phyloP scores from a whole-genome alignment of 2,888 invertebrate genomes.

The Drosophila anceps region DNA sequence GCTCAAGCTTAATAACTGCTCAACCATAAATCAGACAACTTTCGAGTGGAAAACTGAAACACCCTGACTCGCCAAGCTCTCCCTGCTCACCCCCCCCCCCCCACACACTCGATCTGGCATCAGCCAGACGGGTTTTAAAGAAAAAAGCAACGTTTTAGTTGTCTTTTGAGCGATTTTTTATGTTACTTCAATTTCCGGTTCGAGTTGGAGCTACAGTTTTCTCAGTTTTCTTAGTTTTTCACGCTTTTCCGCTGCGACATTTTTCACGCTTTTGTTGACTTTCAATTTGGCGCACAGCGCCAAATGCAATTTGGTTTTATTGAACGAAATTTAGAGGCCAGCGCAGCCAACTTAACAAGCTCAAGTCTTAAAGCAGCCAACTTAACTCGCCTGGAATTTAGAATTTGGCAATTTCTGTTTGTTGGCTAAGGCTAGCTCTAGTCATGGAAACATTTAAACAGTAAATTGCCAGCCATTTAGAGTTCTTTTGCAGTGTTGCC shows the following conservation, averaged over 20 bases:
- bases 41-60: constrained; percentile 28
- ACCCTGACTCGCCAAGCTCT: not conserved
- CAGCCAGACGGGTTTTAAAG: constrained; percentile 30
- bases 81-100: not conserved
- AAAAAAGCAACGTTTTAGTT: constrained; percentile 41
- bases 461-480: not conserved
- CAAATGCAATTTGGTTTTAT: constrained; percentile 8
- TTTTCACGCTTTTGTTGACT: constrained; percentile 15
- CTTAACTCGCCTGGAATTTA: not conserved
- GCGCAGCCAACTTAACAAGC: constrained; percentile 10
- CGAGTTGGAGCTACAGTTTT: constrained; percentile 8
- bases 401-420: not conserved
- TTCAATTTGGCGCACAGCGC: constrained; percentile 5
- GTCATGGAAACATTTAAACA: no score
- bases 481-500: not conserved
- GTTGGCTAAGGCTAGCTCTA: no score
- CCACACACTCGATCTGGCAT: not conserved
- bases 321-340: not conserved
- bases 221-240: not conserved
- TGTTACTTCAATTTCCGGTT: constrained; percentile 56
- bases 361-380: not conserved
- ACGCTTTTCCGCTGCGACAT: constrained; percentile 7
- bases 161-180: constrained; percentile 44
- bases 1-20: constrained; percentile 56
- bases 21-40: constrained; percentile 62